Conservation (phyloP, 1,140 invertebrate species). For the Apis dorsata region DNA sequence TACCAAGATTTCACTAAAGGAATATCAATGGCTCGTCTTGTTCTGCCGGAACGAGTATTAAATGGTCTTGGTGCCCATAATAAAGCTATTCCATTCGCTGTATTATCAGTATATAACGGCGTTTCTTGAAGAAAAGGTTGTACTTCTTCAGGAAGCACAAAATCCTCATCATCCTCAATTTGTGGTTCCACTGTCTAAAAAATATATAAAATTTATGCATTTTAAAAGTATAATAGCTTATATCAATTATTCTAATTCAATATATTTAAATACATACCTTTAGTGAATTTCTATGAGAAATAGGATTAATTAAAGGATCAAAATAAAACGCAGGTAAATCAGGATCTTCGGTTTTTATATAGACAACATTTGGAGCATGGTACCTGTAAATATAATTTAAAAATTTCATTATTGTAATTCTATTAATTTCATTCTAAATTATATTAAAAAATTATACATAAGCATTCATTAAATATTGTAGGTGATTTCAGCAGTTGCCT, state of each 20-base stretch:
- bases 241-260: constrained; percentile 13
- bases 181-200: constrained; percentile 88
- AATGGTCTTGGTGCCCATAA: constrained; percentile 99
- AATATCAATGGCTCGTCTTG: constrained; percentile 95
- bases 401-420: neutral
- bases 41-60: constrained; percentile 94
- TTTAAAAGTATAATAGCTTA: neutral
- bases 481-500: constrained; percentile 79
- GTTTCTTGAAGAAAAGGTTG: constrained; percentile 96
- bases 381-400: constrained; percentile 86
- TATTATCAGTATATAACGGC: constrained; percentile 98
- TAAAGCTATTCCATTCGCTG: constrained; percentile 99
- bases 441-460: neutral
- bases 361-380: constrained; percentile 99
- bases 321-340: constrained; percentile 99
- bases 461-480: constrained; percentile 49
- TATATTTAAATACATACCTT: constrained; percentile 80
- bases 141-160: constrained; percentile 93
- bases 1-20: constrained; percentile 99
- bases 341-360: constrained; percentile 99
- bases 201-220: constrained; percentile 20
- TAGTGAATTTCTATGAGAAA: constrained; percentile 95
- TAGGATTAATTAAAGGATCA: constrained; percentile 99
- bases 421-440: neutral
- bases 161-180: constrained; percentile 97